Evolutionary conservation across 2,888 invertebrate species (phyloP).

Genomic region (Drosophila pseudotakahashii): DNA sequence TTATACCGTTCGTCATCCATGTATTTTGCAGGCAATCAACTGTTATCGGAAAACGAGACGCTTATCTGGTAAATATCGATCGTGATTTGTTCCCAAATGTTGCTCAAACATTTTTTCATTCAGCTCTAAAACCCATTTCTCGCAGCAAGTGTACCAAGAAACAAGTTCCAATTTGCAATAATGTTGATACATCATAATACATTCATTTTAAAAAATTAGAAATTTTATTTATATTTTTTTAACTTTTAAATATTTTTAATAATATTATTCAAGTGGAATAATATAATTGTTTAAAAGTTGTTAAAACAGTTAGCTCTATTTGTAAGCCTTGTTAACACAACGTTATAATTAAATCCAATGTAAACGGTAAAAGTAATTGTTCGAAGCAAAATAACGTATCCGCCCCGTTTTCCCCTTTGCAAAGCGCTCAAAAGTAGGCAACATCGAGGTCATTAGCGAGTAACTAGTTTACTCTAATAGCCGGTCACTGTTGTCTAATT

Average conservation of each 20-base stretch:
- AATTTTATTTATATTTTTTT: background rate
- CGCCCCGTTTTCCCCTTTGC: constrained; percentile 2
- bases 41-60: constrained; percentile 1
- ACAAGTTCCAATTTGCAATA: background rate
- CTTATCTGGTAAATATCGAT: constrained; percentile 8
- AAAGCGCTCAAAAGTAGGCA: constrained; percentile 59
- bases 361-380: background rate
- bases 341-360: background rate
- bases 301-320: too few relatives aligned
- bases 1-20: constrained; percentile 5
- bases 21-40: constrained; percentile 5
- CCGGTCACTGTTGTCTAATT: constrained; percentile 55
- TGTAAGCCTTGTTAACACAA: too few relatives aligned
- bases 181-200: background rate
- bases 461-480: constrained; percentile 57
- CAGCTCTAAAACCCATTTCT: constrained; percentile 1
- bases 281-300: too few relatives aligned
- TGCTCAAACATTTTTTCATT: background rate
- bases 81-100: background rate
- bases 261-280: too few relatives aligned
- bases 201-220: background rate
- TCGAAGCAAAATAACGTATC: constrained; percentile 22
- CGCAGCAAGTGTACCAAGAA: background rate
- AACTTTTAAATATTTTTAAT: too few relatives aligned
- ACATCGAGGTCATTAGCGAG: constrained; percentile 57